Percentiles rank a stretch among this genome's conserved stretches.
These are phyloP conservation scores for Glaucidium brasilianum DNA, from an alignment of 2,113 vertebrate species.

Conservation along the genomic window DNA sequence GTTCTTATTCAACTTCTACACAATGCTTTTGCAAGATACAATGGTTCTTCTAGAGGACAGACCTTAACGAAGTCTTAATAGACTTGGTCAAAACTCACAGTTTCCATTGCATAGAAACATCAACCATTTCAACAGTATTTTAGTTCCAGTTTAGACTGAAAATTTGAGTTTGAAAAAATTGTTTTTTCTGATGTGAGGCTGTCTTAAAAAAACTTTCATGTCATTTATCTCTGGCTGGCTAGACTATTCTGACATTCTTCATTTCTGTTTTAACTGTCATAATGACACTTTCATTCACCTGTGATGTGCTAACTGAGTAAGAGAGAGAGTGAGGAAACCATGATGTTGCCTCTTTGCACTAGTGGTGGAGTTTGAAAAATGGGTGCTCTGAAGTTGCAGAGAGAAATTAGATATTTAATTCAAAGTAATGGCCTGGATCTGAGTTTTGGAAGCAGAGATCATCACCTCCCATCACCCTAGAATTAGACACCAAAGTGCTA, in stretches of 20 bases:
- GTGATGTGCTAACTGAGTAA: neutral
- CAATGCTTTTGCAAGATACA: neutral
- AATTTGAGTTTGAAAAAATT: neutral
- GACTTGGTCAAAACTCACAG: neutral
- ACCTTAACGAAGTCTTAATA: neutral
- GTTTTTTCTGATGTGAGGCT: neutral
- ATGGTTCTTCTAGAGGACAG: neutral
- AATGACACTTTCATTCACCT: neutral
- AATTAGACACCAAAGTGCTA: neutral
- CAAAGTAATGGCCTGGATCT: neutral
- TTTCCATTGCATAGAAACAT: neutral
- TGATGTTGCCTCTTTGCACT: neutral
- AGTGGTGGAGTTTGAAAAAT: neutral
- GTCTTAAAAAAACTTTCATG: neutral
- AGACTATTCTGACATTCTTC: neutral
- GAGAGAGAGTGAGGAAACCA: neutral
- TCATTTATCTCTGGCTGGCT: neutral
- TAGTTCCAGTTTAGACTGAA: neutral
- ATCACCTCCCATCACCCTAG: neutral
- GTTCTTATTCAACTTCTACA: neutral
- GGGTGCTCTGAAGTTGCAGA: neutral
- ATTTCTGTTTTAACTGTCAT: neutral
- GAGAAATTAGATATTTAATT: neutral
- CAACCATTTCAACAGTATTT: neutral
- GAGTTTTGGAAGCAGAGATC: neutral